A percentile compares a stretch with the other conserved stretches of the same genome.
Conservation (phyloP, 2,113 vertebrate species). For the Pomatorhinus ruficollis region DNA sequence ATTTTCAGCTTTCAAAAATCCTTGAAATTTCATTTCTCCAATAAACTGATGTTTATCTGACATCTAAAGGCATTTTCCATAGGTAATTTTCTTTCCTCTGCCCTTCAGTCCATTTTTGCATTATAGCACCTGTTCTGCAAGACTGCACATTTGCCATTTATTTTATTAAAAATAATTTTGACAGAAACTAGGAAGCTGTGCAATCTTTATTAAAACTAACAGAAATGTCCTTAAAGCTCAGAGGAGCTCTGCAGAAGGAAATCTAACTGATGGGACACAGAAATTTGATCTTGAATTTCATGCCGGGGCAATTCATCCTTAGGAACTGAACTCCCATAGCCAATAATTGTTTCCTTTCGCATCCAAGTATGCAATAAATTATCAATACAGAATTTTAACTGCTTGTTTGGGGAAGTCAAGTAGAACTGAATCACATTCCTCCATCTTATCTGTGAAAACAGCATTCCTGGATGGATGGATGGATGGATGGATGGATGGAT, state of each 20-base stretch:
- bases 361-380: constrained; percentile 1
- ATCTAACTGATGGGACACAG: not conserved
- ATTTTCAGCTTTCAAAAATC: not conserved
- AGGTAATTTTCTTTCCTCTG: not conserved
- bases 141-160: not conserved
- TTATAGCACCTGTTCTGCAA: not conserved
- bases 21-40: not conserved
- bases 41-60: not conserved
- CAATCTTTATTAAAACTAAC: not conserved
- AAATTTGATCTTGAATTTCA: constrained; percentile 29
- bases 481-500: not conserved
- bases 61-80: not conserved
- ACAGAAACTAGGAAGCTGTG: constrained; percentile 13
- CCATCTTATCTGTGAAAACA: not conserved
- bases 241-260: not conserved
- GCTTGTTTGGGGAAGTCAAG: not conserved
- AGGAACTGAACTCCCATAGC: not conserved
- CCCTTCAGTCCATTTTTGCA: not conserved
- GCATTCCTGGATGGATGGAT: not conserved
- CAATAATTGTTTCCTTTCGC: not conserved
- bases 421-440: not conserved
- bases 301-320: constrained; percentile 1
- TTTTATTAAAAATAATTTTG: constrained; percentile 35
- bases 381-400: constrained; percentile 19
- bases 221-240: not conserved